Evolutionary conservation across 2,888 invertebrate species (phyloP).

Genomic region (Phyllotreta cruciferae): DNA sequence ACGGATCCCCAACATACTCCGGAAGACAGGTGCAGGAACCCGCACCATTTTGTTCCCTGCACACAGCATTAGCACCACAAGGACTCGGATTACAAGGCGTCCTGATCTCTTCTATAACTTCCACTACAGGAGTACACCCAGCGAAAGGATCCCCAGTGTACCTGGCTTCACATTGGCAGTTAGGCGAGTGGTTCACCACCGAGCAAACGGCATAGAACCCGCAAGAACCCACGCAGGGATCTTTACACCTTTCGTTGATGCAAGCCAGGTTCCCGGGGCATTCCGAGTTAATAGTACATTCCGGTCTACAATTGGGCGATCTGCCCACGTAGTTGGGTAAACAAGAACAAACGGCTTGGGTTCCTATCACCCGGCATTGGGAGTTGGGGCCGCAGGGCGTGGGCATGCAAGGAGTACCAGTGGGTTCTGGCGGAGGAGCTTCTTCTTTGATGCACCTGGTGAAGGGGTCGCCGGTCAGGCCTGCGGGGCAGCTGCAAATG

Average conservation of each 20-base stretch:
- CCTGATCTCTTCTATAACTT: conserved; percentile 64
- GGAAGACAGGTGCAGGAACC: conserved; percentile 84
- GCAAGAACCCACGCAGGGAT: conserved; percentile 87
- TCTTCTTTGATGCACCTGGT: conserved; percentile 72
- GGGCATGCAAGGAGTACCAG: conserved; percentile 78
- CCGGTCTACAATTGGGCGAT: conserved; percentile 85
- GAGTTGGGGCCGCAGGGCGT: conserved; percentile 87
- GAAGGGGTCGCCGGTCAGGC: conserved; percentile 83
- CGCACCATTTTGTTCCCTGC: conserved; percentile 81
- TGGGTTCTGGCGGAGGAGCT: conserved; percentile 62
- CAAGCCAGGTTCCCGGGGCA: conserved; percentile 86
- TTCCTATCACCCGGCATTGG: conserved; percentile 78
- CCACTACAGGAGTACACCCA: conserved; percentile 64
- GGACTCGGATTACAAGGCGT: conserved; percentile 87
- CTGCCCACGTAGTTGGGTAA: conserved; percentile 79
- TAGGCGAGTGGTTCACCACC: conserved; percentile 83
- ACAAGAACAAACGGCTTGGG: conserved; percentile 82
- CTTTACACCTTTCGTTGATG: conserved; percentile 79
- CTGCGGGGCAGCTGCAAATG: conserved; percentile 80
- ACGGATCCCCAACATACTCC: conserved; percentile 88
- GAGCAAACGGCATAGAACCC: conserved; percentile 79
- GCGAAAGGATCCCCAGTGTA: conserved; percentile 87
- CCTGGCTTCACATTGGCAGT: conserved; percentile 81
- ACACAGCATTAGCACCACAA: conserved; percentile 85
- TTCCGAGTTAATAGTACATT: conserved; percentile 85